A percentile compares a stretch with the other conserved stretches of the same genome.
Evolutionary conservation across 2,113 vertebrate species (phyloP).

Genomic region (Dicrurus megarhynchus): DNA sequence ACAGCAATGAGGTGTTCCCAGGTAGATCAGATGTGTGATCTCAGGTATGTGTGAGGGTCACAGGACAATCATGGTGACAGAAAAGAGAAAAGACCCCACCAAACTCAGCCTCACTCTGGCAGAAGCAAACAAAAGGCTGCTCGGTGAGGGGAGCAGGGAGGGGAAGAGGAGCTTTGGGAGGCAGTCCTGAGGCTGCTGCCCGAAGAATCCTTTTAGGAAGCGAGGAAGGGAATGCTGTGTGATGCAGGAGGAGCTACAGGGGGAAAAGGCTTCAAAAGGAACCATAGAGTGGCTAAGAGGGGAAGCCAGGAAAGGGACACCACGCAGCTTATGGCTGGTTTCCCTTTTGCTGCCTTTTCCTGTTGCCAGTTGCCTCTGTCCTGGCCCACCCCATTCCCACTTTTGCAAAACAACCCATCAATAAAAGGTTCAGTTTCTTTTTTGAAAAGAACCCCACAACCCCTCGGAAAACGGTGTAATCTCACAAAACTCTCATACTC

Average conservation of each 20-base stretch:
- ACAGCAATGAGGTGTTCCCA: neutral
- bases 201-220: neutral
- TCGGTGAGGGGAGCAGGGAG: neutral
- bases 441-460: neutral
- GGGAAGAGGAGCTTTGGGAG: neutral
- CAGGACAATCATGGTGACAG: fast-evolving
- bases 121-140: neutral
- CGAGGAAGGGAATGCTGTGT: neutral
- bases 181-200: neutral
- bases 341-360: neutral
- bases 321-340: neutral
- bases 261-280: neutral
- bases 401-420: neutral
- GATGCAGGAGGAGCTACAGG: neutral
- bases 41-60: neutral
- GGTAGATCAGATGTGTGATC: fast-evolving
- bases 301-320: neutral
- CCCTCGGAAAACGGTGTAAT: neutral
- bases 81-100: neutral
- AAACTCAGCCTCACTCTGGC: neutral
- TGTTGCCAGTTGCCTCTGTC: neutral
- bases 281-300: neutral
- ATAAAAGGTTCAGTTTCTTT: neutral
- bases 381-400: neutral
- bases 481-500: neutral